Evolutionary conservation across 1,140 invertebrate genomes (phyloP).

Genomic region (Drosophila cardini): DNA sequence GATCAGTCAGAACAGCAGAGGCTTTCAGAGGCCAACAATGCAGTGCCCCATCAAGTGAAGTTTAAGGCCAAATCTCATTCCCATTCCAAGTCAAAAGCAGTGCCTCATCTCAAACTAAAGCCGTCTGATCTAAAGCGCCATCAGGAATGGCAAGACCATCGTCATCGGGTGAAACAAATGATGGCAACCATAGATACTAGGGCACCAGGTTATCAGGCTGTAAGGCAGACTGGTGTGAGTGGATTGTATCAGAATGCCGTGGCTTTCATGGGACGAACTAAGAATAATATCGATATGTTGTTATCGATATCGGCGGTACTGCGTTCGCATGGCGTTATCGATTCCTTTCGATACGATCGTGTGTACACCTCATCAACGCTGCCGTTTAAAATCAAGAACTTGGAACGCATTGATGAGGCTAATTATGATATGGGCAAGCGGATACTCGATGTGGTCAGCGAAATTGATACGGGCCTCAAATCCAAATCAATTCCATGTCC

Average conservation of each 20-base stretch:
- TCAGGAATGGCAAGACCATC: neutral
- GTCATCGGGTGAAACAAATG: neutral
- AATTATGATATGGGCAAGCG: constrained; percentile 50
- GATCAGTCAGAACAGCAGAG: neutral
- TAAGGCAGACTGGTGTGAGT: neutral
- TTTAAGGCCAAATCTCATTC: neutral
- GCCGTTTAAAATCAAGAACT: neutral
- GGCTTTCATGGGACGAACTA: neutral
- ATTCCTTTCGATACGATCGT: constrained; percentile 11
- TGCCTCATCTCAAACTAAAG: neutral
- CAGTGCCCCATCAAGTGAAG: too few relatives aligned
- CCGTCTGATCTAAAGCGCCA: neutral
- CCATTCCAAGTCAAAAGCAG: neutral
- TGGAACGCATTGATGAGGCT: constrained; percentile 3
- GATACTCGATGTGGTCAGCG: constrained; percentile 45
- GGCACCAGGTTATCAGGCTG: constrained; percentile 2
- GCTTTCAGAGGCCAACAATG: neutral
- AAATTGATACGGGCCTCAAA: constrained; percentile 56
- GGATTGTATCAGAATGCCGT: neutral
- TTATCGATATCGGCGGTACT: neutral
- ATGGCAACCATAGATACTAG: neutral
- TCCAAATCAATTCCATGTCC: neutral
- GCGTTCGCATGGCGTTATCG: constrained; percentile 11
- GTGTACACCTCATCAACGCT: constrained; percentile 10
- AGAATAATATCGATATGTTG: constrained; percentile 10